These are phyloP conservation scores for Tenthredo amoena DNA, from an alignment of 2,888 invertebrate genomes.

Conservation along the genomic window DNA sequence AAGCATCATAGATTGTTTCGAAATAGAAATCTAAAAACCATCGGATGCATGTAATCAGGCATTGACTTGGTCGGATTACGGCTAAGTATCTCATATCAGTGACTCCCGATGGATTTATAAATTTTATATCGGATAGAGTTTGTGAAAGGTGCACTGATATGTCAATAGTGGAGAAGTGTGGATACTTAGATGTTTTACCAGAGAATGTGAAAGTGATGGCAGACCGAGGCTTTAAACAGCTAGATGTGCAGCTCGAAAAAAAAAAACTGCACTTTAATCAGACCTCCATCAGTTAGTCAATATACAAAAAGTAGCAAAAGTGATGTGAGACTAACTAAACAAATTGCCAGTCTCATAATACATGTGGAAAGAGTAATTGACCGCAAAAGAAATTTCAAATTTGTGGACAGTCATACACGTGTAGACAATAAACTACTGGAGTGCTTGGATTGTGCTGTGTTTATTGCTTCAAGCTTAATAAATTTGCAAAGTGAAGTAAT, in stretches of 20 bases:
- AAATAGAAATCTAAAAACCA: conserved; percentile 45
- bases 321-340: conserved; percentile 48
- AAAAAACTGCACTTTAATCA: conserved; percentile 50
- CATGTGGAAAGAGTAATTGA: conserved; percentile 52
- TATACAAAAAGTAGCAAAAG: conserved; percentile 16
- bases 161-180: conserved; percentile 45
- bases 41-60: conserved; percentile 36
- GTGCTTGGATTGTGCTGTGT: conserved; percentile 47
- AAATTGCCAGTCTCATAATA: conserved; percentile 52
- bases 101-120: conserved; percentile 54
- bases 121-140: conserved; percentile 51
- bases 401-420: conserved; percentile 40
- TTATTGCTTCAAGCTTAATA: conserved; percentile 39
- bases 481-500: conserved; percentile 52
- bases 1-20: conserved; percentile 46
- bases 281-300: conserved; percentile 48
- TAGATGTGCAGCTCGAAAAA: conserved; percentile 37
- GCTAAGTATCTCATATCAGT: conserved; percentile 38
- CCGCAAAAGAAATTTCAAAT: conserved; percentile 46
- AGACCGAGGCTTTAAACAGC: conserved; percentile 52
- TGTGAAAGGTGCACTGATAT: conserved; percentile 51
- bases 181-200: conserved; percentile 52
- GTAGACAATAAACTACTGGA: conserved; percentile 46
- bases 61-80: conserved; percentile 28
- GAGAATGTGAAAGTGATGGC: conserved; percentile 47